These are phyloP conservation scores for Nipponacmea schrenckii DNA, from an alignment of 2,888 invertebrate genomes.

Conservation along the genomic window DNA sequence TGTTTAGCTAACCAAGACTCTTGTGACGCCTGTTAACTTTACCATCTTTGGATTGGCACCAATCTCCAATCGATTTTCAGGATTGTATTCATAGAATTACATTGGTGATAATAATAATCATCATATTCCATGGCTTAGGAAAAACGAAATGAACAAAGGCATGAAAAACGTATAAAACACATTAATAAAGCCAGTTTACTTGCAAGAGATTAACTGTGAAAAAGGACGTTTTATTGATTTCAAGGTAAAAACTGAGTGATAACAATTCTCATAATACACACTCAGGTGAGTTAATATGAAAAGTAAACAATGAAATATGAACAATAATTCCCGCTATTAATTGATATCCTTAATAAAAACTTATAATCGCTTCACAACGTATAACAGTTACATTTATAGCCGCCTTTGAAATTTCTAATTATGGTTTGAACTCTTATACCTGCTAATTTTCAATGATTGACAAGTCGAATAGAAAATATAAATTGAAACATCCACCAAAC, in stretches of 20 bases:
- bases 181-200: constrained; percentile 2
- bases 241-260: neutral
- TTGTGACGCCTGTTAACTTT: constrained; percentile 9
- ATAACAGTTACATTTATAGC: neutral
- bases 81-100: constrained; percentile 2
- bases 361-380: neutral
- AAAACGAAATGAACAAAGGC: constrained; percentile 7
- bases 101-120: constrained; percentile 7
- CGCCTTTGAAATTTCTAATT: neutral
- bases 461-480: too few species aligned
- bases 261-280: neutral
- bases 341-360: neutral
- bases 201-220: neutral
- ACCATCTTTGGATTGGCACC: constrained; percentile 7
- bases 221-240: too few species aligned
- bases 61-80: neutral
- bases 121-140: neutral
- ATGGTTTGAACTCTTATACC: too few species aligned
- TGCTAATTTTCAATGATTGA: too few species aligned
- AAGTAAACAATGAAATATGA: constrained; percentile 1
- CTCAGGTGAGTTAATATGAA: neutral
- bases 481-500: too few species aligned
- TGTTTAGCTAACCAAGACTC: constrained; percentile 1
- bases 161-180: neutral
- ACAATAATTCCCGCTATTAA: neutral